phyloP scores from a whole-genome alignment of 2,797 vertebrate genomes.

The Labroides dimidiatus region DNA sequence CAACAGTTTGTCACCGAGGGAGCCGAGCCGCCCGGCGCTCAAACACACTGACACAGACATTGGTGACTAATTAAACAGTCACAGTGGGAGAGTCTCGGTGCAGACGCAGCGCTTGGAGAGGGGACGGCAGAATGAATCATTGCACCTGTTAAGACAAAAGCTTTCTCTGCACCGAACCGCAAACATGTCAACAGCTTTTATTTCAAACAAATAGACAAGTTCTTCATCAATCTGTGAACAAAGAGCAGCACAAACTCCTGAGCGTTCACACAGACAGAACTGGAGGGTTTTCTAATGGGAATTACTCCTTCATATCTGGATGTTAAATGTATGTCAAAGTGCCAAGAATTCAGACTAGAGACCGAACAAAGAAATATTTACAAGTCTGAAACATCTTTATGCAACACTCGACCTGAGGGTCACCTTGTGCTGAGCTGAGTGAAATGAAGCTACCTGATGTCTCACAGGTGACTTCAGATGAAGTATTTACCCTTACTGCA shows the following conservation, averaged over 20 bases:
- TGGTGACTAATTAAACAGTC: slow-evolving; percentile 83
- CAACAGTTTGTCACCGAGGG: slow-evolving; percentile 76
- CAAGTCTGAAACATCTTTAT: not conserved
- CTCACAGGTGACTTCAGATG: not conserved
- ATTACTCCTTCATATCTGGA: slow-evolving; percentile 36
- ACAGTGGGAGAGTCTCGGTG: slow-evolving; percentile 74
- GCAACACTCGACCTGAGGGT: not conserved
- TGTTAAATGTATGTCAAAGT: not conserved
- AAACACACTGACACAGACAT: slow-evolving; percentile 72
- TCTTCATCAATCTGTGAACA: slow-evolving; percentile 67
- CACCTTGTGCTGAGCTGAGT: not conserved
- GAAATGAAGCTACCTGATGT: not conserved
- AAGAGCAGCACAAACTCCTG: slow-evolving; percentile 55
- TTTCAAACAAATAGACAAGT: slow-evolving; percentile 63
- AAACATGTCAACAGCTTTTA: slow-evolving; percentile 78
- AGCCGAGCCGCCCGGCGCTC: slow-evolving; percentile 52
- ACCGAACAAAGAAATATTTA: not conserved
- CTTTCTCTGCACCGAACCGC: slow-evolving; percentile 68
- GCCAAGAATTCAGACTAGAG: not conserved
- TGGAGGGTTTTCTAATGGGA: slow-evolving; percentile 34
- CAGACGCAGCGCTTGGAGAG: slow-evolving; percentile 59
- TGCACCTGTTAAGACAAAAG: slow-evolving; percentile 81
- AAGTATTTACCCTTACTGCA: too few relatives aligned
- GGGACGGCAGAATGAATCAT: slow-evolving; percentile 67
- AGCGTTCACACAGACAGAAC: slow-evolving; percentile 44